Evolutionary conservation across 2,888 invertebrate genomes (phyloP).

Genomic region (Alloplasta piceator): DNA sequence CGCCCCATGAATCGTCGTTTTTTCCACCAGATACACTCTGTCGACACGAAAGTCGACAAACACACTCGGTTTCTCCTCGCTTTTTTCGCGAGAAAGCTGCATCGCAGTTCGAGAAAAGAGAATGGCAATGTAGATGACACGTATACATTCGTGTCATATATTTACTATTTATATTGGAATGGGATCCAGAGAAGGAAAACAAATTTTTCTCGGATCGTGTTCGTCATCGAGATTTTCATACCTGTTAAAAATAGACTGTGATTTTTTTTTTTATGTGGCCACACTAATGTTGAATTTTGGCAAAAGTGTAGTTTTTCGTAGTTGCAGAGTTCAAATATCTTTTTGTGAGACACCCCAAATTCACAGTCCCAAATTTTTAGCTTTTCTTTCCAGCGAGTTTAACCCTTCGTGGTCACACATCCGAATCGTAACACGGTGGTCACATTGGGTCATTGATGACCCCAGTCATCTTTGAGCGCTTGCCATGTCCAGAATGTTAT

Average conservation of each 20-base stretch:
- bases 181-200: neutral
- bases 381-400: too few species aligned
- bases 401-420: too few species aligned
- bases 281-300: too few species aligned
- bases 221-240: neutral
- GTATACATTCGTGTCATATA: constrained; percentile 8
- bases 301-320: too few species aligned
- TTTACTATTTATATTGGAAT: neutral
- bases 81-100: constrained; percentile 20
- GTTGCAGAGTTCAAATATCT: too few species aligned
- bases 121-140: constrained; percentile 6
- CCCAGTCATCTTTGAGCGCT: too few species aligned
- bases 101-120: constrained; percentile 23
- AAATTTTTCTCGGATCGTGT: neutral
- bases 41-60: constrained; percentile 32
- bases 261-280: too few species aligned
- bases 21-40: constrained; percentile 2
- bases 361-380: too few species aligned
- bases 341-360: too few species aligned
- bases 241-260: neutral
- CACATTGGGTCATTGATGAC: too few species aligned
- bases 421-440: too few species aligned
- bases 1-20: constrained; percentile 15
- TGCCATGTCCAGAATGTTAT: too few species aligned
- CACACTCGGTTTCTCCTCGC: neutral